Evolutionary conservation across 2,113 vertebrate species (phyloP).

Genomic region (Corythornis vintsioides): DNA sequence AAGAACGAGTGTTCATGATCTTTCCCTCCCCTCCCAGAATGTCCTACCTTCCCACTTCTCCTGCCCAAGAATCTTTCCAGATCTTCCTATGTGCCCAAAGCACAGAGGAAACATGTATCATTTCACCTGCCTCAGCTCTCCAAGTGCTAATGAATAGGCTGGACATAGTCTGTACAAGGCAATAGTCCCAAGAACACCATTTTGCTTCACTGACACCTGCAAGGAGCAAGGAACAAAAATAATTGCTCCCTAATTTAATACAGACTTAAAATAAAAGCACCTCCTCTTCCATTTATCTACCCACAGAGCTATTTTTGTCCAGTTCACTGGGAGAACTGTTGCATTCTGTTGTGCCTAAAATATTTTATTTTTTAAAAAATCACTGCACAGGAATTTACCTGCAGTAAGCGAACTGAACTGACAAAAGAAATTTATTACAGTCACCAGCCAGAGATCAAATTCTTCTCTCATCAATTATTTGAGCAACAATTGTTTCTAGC

Average conservation of each 20-base stretch:
- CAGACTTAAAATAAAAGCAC: neutral
- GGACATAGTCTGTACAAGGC: neutral
- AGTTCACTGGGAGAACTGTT: neutral
- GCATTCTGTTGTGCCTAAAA: slow-evolving; percentile 14
- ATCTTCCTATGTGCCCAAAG: rapidly evolving
- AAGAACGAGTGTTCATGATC: rapidly evolving
- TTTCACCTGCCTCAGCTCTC: neutral
- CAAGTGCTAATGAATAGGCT: neutral
- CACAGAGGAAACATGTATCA: neutral
- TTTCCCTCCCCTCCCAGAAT: neutral
- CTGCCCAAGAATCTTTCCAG: neutral
- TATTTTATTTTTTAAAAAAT: slow-evolving; percentile 45
- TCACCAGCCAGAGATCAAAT: slow-evolving; percentile 13
- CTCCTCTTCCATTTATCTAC: neutral
- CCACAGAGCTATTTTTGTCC: neutral
- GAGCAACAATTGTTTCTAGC: neutral
- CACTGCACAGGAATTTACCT: neutral
- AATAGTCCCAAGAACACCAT: neutral
- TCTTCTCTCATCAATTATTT: slow-evolving; percentile 24
- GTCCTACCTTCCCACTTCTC: neutral
- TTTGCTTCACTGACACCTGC: slow-evolving; percentile 6
- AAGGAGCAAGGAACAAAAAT: neutral
- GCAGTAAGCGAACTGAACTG: slow-evolving; percentile 1
- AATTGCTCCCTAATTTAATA: slow-evolving; percentile 30
- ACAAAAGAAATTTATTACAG: slow-evolving; percentile 11